Evolutionary conservation across 2,113 vertebrate genomes (phyloP).

Genomic region (Phylloscopus trochilus): DNA sequence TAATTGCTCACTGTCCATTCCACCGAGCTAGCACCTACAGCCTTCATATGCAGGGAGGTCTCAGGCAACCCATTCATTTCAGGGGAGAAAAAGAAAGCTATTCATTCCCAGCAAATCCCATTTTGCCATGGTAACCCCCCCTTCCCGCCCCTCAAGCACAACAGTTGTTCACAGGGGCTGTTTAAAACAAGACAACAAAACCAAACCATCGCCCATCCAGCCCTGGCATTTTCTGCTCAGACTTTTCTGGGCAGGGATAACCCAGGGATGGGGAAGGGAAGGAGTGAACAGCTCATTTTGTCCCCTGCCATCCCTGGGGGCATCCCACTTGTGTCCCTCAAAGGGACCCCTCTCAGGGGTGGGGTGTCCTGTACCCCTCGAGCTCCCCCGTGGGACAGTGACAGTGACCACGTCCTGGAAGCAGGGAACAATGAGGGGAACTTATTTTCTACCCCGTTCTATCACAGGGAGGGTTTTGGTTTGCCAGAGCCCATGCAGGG

Average conservation of each 20-base stretch:
- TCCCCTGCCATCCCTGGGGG: neutral
- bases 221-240: neutral
- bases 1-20: neutral
- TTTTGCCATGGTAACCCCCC: slow-evolving; percentile 66
- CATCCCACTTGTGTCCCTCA: fast-evolving
- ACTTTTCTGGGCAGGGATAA: neutral
- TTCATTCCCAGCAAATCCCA: slow-evolving; percentile 62
- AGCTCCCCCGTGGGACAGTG: fast-evolving
- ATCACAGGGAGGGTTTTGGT: neutral
- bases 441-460: neutral
- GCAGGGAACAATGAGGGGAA: fast-evolving
- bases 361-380: neutral
- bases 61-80: slow-evolving; percentile 51
- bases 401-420: neutral
- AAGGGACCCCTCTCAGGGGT: fast-evolving
- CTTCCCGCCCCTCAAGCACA: neutral
- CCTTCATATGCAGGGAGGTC: slow-evolving; percentile 52
- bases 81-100: slow-evolving; percentile 55
- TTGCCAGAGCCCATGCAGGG: neutral
- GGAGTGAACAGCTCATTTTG: neutral
- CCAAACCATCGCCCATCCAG: neutral
- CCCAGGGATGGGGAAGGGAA: neutral
- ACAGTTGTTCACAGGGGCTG: slow-evolving; percentile 29
- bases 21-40: neutral
- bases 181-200: slow-evolving; percentile 27